phyloP scores from a whole-genome alignment of 1,140 invertebrate species.

The Agrilus planipennis region DNA sequence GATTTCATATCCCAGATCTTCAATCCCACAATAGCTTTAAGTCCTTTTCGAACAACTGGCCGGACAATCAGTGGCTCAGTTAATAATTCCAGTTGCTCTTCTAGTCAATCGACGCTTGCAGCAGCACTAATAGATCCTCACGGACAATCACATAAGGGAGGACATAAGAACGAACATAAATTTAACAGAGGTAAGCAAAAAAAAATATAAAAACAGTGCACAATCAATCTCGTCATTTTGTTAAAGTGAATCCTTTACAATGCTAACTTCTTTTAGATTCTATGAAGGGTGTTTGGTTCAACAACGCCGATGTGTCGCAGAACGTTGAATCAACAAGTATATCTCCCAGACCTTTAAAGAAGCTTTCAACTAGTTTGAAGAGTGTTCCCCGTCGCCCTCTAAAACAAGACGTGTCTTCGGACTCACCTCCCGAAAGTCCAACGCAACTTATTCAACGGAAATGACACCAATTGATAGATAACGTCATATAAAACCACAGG shows the following conservation, averaged over 20 bases:
- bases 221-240: no score
- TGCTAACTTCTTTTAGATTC: slow-evolving; percentile 7
- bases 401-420: slow-evolving; percentile 28
- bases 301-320: slow-evolving; percentile 23
- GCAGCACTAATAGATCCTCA: slow-evolving; percentile 40
- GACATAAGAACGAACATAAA: slow-evolving; percentile 26
- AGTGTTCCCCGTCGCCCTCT: slow-evolving; percentile 28
- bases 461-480: slow-evolving; percentile 5
- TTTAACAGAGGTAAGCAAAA: slow-evolving; percentile 24
- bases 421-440: slow-evolving; percentile 40
- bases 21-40: slow-evolving; percentile 54
- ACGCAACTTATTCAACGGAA: slow-evolving; percentile 29
- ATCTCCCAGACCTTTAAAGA: slow-evolving; percentile 38
- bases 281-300: slow-evolving; percentile 27
- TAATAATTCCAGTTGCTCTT: slow-evolving; percentile 14
- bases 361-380: slow-evolving; percentile 37
- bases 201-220: neutral
- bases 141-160: slow-evolving; percentile 22
- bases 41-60: slow-evolving; percentile 35
- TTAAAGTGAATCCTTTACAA: neutral
- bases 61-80: slow-evolving; percentile 12
- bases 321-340: slow-evolving; percentile 30
- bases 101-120: slow-evolving; percentile 35
- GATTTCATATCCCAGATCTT: slow-evolving; percentile 79
- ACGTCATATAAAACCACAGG: no score